Percentiles rank a stretch among this genome's conserved stretches.
These are phyloP conservation scores for Anarsia innoxiella DNA, from an alignment of 2,888 invertebrate species.

Conservation along the genomic window DNA sequence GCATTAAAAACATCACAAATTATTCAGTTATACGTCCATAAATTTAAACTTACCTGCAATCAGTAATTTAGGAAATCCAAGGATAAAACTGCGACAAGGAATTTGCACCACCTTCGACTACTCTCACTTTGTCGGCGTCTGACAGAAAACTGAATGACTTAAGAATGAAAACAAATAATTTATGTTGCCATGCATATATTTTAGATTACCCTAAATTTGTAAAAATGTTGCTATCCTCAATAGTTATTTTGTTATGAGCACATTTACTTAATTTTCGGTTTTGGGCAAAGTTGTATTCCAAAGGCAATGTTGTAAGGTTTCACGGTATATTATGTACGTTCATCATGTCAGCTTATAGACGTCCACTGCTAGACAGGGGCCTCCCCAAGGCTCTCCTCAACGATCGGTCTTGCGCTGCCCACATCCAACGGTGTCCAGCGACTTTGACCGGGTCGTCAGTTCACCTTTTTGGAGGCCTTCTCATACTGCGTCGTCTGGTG, in stretches of 20 bases:
- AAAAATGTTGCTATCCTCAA: too few relatives aligned
- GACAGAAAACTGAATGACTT: not conserved
- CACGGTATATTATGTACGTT: too few relatives aligned
- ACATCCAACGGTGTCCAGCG: too few relatives aligned
- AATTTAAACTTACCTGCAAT: not conserved
- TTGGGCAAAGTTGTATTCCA: conserved; percentile 11
- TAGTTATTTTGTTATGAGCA: too few relatives aligned
- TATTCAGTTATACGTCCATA: not conserved
- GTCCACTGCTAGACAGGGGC: too few relatives aligned
- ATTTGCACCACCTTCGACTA: not conserved
- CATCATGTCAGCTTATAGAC: too few relatives aligned
- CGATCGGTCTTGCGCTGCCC: too few relatives aligned
- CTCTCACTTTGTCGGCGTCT: not conserved
- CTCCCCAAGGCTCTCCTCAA: too few relatives aligned
- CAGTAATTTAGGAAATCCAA: not conserved
- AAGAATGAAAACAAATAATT: not conserved
- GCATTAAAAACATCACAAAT: not conserved
- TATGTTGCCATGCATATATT: not conserved
- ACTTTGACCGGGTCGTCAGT: too few relatives aligned
- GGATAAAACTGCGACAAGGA: not conserved
- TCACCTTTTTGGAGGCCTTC: too few relatives aligned
- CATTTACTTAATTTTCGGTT: conserved; percentile 11
- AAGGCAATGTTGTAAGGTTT: conserved; percentile 12
- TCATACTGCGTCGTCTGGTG: too few relatives aligned
- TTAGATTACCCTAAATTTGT: not conserved